Conservation (phyloP, 1,140 invertebrate genomes). For the Pemphigus obesinymphae region DNA sequence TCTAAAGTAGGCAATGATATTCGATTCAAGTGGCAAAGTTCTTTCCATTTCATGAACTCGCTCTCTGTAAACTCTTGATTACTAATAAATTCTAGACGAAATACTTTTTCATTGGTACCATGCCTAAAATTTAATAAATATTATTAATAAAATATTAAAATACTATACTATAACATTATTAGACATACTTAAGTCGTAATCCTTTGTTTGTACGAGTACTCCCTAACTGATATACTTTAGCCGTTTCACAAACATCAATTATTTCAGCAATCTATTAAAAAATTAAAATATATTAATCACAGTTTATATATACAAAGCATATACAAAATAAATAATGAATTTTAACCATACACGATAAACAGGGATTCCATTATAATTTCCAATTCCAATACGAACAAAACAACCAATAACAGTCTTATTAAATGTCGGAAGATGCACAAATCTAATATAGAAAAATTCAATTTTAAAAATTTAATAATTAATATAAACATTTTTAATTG, state of each 20-base stretch:
- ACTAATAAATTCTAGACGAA: slow-evolving; percentile 94
- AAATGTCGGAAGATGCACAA: slow-evolving; percentile 96
- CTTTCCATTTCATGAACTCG: slow-evolving; percentile 91
- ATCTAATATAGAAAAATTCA: slow-evolving; percentile 53
- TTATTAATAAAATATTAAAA: background rate
- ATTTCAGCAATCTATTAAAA: slow-evolving; percentile 76
- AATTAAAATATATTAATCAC: slow-evolving; percentile 2
- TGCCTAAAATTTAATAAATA: slow-evolving; percentile 58
- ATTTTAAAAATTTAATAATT: background rate
- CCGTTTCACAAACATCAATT: slow-evolving; percentile 89
- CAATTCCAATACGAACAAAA: slow-evolving; percentile 94
- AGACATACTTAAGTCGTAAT: slow-evolving; percentile 56
- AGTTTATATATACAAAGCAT: background rate
- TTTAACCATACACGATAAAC: slow-evolving; percentile 72
- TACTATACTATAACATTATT: background rate
- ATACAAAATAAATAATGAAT: background rate
- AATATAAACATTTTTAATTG: background rate
- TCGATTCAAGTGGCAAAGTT: slow-evolving; percentile 70
- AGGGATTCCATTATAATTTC: slow-evolving; percentile 78
- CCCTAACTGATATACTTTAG: slow-evolving; percentile 88
- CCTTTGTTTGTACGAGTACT: slow-evolving; percentile 90
- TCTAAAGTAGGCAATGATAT: slow-evolving; percentile 78
- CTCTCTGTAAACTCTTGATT: slow-evolving; percentile 91
- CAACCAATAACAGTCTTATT: slow-evolving; percentile 82
- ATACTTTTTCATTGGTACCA: slow-evolving; percentile 85